Conservation (phyloP, 2,888 invertebrate genomes). For the Xestia ashworthii region DNA sequence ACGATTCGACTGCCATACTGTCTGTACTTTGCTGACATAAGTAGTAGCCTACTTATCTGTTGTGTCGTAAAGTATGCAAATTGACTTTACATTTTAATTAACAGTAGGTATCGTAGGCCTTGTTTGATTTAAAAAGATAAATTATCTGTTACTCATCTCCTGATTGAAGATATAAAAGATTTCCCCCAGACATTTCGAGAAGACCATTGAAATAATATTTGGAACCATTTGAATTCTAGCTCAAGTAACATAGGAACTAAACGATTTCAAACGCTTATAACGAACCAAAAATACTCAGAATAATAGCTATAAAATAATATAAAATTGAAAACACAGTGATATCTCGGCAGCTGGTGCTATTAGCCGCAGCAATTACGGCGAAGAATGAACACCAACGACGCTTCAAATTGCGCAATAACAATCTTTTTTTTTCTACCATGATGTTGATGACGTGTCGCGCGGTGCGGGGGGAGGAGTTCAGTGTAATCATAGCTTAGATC, state of each 20-base stretch:
- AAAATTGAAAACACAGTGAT: slow-evolving; percentile 65
- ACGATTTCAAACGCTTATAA: slow-evolving; percentile 54
- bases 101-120: not conserved
- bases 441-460: slow-evolving; percentile 67
- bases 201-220: slow-evolving; percentile 1
- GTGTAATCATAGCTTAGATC: slow-evolving; percentile 66
- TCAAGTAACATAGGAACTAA: slow-evolving; percentile 20
- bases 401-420: slow-evolving; percentile 67
- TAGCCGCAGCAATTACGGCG: slow-evolving; percentile 67
- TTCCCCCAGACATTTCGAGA: not conserved
- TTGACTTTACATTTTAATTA: slow-evolving; percentile 26
- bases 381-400: slow-evolving; percentile 68
- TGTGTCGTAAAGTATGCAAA: slow-evolving; percentile 19
- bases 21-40: slow-evolving; percentile 24
- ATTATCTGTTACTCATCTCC: not conserved
- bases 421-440: slow-evolving; percentile 57
- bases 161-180: slow-evolving; percentile 21
- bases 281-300: slow-evolving; percentile 57
- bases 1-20: slow-evolving; percentile 51
- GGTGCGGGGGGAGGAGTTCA: slow-evolving; percentile 47
- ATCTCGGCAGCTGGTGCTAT: slow-evolving; percentile 66
- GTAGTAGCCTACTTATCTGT: slow-evolving; percentile 7
- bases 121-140: slow-evolving; percentile 22
- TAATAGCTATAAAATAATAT: slow-evolving; percentile 63
- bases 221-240: slow-evolving; percentile 14